These are phyloP conservation scores for Dreissena rostriformis DNA, from an alignment of 1,140 invertebrate genomes.

Conservation along the genomic window DNA sequence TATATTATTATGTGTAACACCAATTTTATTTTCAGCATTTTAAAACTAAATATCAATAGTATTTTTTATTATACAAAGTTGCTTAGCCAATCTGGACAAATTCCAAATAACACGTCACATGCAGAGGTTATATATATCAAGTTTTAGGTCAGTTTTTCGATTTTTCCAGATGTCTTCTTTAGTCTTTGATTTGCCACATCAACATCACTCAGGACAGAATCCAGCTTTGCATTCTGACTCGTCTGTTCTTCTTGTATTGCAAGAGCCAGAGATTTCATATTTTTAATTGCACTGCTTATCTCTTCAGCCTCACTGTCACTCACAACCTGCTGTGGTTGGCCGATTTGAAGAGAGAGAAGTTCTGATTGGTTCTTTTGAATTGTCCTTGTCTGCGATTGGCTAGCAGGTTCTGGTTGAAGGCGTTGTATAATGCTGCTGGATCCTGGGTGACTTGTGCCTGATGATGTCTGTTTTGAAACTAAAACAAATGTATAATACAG, in stretches of 20 bases:
- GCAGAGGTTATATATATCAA: too few species aligned
- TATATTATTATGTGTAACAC: too few species aligned
- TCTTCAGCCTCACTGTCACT: conserved; percentile 56
- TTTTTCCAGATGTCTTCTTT: conserved; percentile 16
- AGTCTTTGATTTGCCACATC: conserved; percentile 53
- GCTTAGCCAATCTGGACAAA: too few species aligned
- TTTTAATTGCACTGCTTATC: conserved; percentile 37
- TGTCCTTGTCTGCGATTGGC: not conserved
- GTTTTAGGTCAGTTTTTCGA: conserved; percentile 27
- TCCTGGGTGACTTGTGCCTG: not conserved
- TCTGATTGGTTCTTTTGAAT: not conserved
- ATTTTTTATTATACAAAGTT: too few species aligned
- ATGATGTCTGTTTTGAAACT: not conserved
- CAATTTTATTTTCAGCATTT: too few species aligned
- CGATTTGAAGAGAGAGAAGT: conserved; percentile 27
- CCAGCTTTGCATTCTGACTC: conserved; percentile 57
- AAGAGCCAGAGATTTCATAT: conserved; percentile 56
- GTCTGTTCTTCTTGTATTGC: conserved; percentile 44
- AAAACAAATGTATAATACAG: not conserved
- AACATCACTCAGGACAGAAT: conserved; percentile 35
- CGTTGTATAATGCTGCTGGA: not conserved
- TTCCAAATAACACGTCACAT: too few species aligned
- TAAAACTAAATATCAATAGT: too few species aligned
- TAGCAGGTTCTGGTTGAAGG: not conserved
- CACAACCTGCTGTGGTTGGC: conserved; percentile 51